Conservation (phyloP, 2,113 vertebrate species). For the Psammodynastes pulverulentus region DNA sequence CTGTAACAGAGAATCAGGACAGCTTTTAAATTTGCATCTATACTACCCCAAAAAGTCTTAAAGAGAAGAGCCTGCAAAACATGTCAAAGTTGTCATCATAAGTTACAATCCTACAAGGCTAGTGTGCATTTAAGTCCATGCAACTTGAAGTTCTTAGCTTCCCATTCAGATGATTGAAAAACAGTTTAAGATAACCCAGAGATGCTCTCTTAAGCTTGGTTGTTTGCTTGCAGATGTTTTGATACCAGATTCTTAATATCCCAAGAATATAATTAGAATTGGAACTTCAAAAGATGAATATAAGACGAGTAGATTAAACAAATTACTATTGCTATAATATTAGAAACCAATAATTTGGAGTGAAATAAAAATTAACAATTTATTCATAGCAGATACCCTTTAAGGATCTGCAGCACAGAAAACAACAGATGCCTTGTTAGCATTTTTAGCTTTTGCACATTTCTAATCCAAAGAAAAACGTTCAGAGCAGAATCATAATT, state of each 20-base stretch:
- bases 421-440: conserved; percentile 67
- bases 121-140: not conserved
- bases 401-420: conserved; percentile 51
- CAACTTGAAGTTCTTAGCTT: not conserved
- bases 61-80: not conserved
- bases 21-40: not conserved
- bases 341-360: not conserved
- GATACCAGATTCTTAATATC: not conserved
- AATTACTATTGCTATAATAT: not conserved
- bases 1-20: not conserved
- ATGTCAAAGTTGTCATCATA: not conserved
- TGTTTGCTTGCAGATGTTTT: not conserved
- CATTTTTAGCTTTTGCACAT: conserved; percentile 59
- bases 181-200: not conserved
- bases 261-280: not conserved
- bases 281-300: not conserved
- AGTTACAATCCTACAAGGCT: not conserved
- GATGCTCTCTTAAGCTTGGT: not conserved
- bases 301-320: not conserved
- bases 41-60: not conserved
- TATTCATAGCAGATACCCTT: conserved; percentile 11
- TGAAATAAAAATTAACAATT: conserved; percentile 15
- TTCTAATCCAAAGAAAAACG: conserved; percentile 57
- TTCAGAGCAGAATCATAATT: conserved; percentile 58
- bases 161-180: not conserved